These are phyloP conservation scores for Amblyornis subalaris DNA, from an alignment of 2,113 vertebrate genomes.

Conservation along the genomic window DNA sequence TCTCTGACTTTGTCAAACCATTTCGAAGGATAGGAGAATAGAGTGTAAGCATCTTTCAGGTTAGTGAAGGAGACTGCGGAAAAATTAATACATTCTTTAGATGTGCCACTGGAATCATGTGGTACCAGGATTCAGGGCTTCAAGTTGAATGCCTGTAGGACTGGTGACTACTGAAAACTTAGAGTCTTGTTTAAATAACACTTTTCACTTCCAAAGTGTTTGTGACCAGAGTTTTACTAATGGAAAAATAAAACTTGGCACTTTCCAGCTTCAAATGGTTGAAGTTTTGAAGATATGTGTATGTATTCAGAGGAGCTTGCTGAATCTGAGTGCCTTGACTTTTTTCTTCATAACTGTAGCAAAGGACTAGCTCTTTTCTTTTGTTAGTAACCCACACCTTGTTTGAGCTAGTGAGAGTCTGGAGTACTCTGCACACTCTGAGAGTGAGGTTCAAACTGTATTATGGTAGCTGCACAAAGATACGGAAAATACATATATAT, in stretches of 20 bases:
- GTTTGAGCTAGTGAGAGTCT: background rate
- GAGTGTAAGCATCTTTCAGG: background rate
- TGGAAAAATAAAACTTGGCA: background rate
- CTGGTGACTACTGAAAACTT: background rate
- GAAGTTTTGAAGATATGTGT: background rate
- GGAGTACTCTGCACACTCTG: background rate
- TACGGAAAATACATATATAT: fast-evolving
- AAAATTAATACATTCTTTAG: background rate
- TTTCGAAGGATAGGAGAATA: background rate
- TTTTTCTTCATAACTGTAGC: background rate
- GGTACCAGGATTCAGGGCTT: background rate
- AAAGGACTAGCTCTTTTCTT: background rate
- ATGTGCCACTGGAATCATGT: background rate
- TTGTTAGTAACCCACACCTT: background rate
- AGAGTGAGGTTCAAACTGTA: background rate
- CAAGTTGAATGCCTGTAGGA: background rate
- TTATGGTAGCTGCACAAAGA: background rate
- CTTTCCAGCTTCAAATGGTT: background rate
- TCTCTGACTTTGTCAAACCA: fast-evolving
- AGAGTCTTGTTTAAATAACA: background rate
- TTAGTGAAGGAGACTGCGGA: background rate
- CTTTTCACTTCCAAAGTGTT: background rate
- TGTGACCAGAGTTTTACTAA: background rate
- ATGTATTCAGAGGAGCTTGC: background rate
- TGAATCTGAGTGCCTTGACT: background rate